These are phyloP conservation scores for Melanophora roralis DNA, from an alignment of 2,888 invertebrate genomes.

Conservation along the genomic window DNA sequence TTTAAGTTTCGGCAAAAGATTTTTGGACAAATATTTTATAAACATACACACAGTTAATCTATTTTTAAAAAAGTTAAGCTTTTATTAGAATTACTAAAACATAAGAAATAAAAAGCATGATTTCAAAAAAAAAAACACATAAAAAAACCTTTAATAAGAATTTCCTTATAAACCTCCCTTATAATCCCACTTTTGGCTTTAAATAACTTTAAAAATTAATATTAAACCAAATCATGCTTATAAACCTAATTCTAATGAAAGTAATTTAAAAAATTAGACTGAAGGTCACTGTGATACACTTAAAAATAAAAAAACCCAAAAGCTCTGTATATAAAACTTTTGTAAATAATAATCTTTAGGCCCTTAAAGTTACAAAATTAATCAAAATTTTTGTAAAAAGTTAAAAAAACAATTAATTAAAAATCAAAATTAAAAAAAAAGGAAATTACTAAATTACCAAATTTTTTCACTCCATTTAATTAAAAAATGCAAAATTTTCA, in stretches of 20 bases:
- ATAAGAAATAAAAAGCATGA: conserved; percentile 65
- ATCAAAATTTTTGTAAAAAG: conserved; percentile 66
- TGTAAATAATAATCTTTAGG: conserved; percentile 72
- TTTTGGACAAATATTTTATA: conserved; percentile 61
- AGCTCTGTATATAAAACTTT: conserved; percentile 70
- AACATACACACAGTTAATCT: conserved; percentile 22
- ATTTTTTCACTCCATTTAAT: conserved; percentile 59
- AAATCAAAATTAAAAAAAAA: conserved; percentile 38
- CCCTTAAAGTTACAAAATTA: conserved; percentile 66
- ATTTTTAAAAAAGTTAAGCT: conserved; percentile 65
- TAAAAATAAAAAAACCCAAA: conserved; percentile 47
- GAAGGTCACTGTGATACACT: conserved; percentile 76
- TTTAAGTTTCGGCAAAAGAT: conserved; percentile 64
- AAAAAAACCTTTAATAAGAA: conserved; percentile 34
- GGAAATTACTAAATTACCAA: conserved; percentile 55
- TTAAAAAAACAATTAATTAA: conserved; percentile 39
- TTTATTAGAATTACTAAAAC: conserved; percentile 73
- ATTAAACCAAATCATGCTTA: conserved; percentile 67
- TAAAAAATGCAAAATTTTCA: conserved; percentile 23
- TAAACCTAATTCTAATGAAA: conserved; percentile 74
- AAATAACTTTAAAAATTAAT: conserved; percentile 15
- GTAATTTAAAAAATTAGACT: conserved; percentile 72
- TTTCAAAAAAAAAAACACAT: conserved; percentile 61
- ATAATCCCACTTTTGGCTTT: conserved; percentile 41
- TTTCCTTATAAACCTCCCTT: conserved; percentile 50